phyloP scores from a whole-genome alignment of 2,888 invertebrate species.

The Agrochola circellaris region DNA sequence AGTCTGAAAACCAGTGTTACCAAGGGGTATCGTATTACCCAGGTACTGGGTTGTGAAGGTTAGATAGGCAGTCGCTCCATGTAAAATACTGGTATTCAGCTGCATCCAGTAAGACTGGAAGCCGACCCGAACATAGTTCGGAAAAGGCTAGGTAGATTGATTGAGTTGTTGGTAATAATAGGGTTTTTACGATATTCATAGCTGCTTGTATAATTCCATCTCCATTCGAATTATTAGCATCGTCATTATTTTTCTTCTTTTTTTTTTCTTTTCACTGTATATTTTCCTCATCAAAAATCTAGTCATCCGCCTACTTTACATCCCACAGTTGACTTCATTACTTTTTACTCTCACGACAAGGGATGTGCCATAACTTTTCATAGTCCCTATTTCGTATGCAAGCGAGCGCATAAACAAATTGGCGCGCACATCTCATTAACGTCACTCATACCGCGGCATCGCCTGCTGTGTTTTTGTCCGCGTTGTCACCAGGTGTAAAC shows the following conservation, averaged over 20 bases:
- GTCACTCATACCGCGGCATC: conserved; percentile 65
- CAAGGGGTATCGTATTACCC: no score
- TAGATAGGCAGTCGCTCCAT: no score
- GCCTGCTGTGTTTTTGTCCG: conserved; percentile 62
- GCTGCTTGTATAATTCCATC: not conserved
- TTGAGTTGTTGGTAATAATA: not conserved
- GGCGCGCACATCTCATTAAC: conserved; percentile 67
- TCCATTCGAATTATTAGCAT: not conserved
- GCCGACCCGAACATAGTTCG: no score
- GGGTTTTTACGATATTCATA: not conserved
- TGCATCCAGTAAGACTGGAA: no score
- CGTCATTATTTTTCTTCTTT: not conserved
- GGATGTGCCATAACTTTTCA: conserved; percentile 56
- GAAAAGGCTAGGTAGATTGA: no score
- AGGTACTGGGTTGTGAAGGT: no score
- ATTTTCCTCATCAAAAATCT: conserved; percentile 42
- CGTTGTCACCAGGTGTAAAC: conserved; percentile 64
- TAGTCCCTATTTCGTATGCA: conserved; percentile 48
- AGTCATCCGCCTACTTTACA: conserved; percentile 31
- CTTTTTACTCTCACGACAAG: conserved; percentile 35
- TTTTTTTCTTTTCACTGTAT: conserved; percentile 4
- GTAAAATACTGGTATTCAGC: no score
- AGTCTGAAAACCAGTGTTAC: no score
- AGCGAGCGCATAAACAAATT: conserved; percentile 65
- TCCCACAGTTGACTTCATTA: conserved; percentile 52